A percentile compares a stretch with the other conserved stretches of the same genome.
phyloP scores from a whole-genome alignment of 2,797 vertebrate genomes.

The Poecilia wingei region DNA sequence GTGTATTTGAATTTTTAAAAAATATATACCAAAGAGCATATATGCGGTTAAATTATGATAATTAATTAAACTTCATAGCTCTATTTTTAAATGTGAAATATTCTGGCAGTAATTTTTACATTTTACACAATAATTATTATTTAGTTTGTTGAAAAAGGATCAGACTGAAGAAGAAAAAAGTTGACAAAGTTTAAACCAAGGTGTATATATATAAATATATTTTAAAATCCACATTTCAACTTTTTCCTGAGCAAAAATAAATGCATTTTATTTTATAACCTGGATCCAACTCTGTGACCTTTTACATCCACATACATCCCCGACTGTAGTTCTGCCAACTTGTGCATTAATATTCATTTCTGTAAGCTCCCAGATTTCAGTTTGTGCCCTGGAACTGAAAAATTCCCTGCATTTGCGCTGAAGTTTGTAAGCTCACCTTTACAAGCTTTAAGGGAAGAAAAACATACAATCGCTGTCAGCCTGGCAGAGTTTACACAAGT shows the following conservation, averaged over 20 bases:
- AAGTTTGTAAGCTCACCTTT: not conserved
- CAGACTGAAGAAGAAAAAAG: not conserved
- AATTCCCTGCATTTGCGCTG: not conserved
- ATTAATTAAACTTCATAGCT: not conserved
- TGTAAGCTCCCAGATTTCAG: not conserved
- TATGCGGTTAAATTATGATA: not conserved
- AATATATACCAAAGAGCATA: not conserved
- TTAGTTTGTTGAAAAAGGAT: not conserved
- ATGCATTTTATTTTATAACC: not conserved
- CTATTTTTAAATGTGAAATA: not conserved
- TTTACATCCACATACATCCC: slow-evolving; percentile 2
- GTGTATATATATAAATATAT: not conserved
- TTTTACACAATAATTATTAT: not conserved
- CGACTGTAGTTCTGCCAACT: not conserved
- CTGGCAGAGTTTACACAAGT: slow-evolving; percentile 3
- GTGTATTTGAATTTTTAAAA: too few relatives aligned
- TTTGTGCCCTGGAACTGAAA: slow-evolving; percentile 3
- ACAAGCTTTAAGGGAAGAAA: slow-evolving; percentile 4
- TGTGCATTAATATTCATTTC: not conserved
- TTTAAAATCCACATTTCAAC: not conserved
- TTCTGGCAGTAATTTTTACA: not conserved
- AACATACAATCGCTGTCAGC: not conserved
- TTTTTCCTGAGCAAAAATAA: not conserved
- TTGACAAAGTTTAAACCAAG: not conserved
- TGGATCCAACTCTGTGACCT: slow-evolving; percentile 4